Evolutionary conservation across 1,140 invertebrate genomes (phyloP).

Genomic region (Phocides pigmalion): DNA sequence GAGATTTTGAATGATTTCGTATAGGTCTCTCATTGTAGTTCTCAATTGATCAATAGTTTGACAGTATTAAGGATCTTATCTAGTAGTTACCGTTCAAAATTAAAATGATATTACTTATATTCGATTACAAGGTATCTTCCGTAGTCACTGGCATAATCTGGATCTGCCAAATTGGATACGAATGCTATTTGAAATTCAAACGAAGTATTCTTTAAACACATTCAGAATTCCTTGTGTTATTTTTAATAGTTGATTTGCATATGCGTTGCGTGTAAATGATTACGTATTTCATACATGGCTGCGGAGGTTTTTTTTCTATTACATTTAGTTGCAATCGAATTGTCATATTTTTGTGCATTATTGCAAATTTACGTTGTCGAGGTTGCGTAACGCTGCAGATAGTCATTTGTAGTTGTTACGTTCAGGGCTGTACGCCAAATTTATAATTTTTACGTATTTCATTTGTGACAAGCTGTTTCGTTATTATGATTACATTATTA

Average conservation of each 20-base stretch:
- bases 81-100: too few relatives aligned
- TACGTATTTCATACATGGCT: conserved; percentile 21
- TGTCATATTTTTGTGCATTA: conserved; percentile 26
- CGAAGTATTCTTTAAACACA: conserved; percentile 27
- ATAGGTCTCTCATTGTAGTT: too few relatives aligned
- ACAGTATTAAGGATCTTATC: too few relatives aligned
- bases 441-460: conserved; percentile 30
- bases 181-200: conserved; percentile 16
- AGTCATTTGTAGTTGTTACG: conserved; percentile 20
- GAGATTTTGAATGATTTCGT: too few relatives aligned
- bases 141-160: conserved; percentile 7
- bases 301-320: conserved; percentile 19
- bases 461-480: conserved; percentile 16
- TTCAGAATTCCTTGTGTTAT: conserved; percentile 28
- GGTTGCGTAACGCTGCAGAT: conserved; percentile 10
- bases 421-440: conserved; percentile 34
- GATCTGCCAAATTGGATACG: conserved; percentile 14
- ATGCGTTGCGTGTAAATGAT: conserved; percentile 32
- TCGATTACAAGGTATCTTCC: not conserved
- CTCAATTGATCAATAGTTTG: too few relatives aligned
- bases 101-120: too few relatives aligned
- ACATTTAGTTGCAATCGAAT: conserved; percentile 19
- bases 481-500: not conserved
- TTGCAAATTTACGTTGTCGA: conserved; percentile 22
- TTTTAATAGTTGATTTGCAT: conserved; percentile 34